Conservation (phyloP, 2,888 invertebrate genomes). For the Spilosoma lubricipeda region DNA sequence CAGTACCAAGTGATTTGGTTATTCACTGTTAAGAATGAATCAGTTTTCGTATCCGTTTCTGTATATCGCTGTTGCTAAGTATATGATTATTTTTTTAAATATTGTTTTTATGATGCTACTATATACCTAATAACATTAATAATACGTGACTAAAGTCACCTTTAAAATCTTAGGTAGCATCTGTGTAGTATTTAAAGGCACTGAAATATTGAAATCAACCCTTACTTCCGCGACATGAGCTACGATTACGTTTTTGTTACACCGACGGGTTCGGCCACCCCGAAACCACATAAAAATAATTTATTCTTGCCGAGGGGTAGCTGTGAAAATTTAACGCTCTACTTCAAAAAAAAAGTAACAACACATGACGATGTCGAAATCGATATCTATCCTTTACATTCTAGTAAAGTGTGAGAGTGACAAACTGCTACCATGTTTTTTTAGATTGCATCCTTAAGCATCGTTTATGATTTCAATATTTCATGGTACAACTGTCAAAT, state of each 20-base stretch:
- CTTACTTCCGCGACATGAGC: slow-evolving; percentile 77
- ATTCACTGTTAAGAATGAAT: too few relatives aligned
- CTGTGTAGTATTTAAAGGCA: slow-evolving; percentile 66
- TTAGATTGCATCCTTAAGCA: slow-evolving; percentile 73
- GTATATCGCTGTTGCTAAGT: too few relatives aligned
- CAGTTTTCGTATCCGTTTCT: too few relatives aligned
- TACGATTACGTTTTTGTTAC: slow-evolving; percentile 75
- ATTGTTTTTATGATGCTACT: background rate
- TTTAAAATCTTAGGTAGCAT: slow-evolving; percentile 59
- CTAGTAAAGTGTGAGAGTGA: slow-evolving; percentile 57
- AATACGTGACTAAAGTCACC: slow-evolving; percentile 44
- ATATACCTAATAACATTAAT: slow-evolving; percentile 17
- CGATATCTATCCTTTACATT: slow-evolving; percentile 65
- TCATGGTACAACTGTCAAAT: slow-evolving; percentile 77
- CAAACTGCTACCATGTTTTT: slow-evolving; percentile 44
- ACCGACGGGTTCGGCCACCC: slow-evolving; percentile 77
- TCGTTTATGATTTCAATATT: slow-evolving; percentile 69
- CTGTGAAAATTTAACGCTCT: slow-evolving; percentile 80
- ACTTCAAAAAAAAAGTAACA: slow-evolving; percentile 73
- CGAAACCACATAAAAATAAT: slow-evolving; percentile 82
- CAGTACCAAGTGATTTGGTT: too few relatives aligned
- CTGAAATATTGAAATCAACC: slow-evolving; percentile 70
- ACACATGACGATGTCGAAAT: slow-evolving; percentile 72
- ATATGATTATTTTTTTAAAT: background rate
- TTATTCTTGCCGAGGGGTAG: slow-evolving; percentile 79